Percentiles rank a stretch among this genome's conserved stretches.
These are phyloP conservation scores for Anoplopoma fimbria DNA, from an alignment of 2,113 vertebrate genomes.

Conservation along the genomic window DNA sequence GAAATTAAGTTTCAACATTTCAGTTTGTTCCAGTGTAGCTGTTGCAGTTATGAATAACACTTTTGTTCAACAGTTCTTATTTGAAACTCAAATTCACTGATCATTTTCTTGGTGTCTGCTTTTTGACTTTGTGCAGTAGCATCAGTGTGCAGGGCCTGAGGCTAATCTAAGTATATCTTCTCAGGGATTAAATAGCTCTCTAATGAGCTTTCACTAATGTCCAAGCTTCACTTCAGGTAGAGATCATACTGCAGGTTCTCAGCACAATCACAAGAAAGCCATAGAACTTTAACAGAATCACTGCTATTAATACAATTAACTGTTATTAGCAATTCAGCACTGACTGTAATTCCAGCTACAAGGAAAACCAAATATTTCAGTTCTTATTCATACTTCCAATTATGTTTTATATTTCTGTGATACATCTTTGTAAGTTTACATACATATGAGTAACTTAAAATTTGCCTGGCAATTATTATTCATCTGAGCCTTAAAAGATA, in stretches of 20 bases:
- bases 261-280: constrained; percentile 54
- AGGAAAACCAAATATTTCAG: not conserved
- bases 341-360: not conserved
- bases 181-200: constrained; percentile 74
- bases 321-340: not conserved
- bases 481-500: not conserved
- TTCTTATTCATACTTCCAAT: not conserved
- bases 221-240: constrained; percentile 51
- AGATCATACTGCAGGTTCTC: constrained; percentile 39
- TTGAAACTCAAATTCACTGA: not conserved
- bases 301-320: constrained; percentile 7
- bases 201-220: constrained; percentile 81
- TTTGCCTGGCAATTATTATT: not conserved
- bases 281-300: constrained; percentile 15
- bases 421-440: not conserved
- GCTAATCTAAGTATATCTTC: constrained; percentile 79
- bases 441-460: not conserved
- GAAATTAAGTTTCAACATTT: not conserved
- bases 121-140: constrained; percentile 66
- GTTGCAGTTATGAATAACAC: not conserved
- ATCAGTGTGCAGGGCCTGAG: constrained; percentile 41
- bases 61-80: not conserved
- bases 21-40: not conserved
- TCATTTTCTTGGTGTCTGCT: constrained; percentile 27
- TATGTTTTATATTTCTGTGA: not conserved